Evolutionary conservation across 2,113 vertebrate genomes (phyloP), one percentile per base, ranked within the genome.

Genomic region (Anas platyrhynchos): DNA sequence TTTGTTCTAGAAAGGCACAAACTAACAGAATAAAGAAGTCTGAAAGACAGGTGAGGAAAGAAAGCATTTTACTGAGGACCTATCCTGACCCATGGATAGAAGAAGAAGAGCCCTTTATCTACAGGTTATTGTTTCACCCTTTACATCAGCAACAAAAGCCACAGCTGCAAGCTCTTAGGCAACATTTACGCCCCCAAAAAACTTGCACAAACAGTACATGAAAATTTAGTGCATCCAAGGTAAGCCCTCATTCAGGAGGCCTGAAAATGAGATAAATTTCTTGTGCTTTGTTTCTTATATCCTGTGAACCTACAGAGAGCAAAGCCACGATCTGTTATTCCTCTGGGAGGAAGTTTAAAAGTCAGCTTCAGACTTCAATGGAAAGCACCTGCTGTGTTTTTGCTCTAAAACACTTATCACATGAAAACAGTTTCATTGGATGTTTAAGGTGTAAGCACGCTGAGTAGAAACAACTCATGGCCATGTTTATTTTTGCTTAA

Each of bases 401-500:
- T 96, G 56, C 76, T 93, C 63, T 65, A 44, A 74, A 91, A 76
- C 41, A 83, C 74, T 86, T 94, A 75, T 50, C 81, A 86, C 29
- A 92, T 88, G 79, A 95, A 94, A 83, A 34, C 67, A 75, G 48
- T 87, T 96, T 91, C 67, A 44, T 41, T 63, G 26, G 21, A 88
- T 46, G 69, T 92, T 96, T 86, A 72, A 94, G 83, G 79, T 75
- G 38, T 80, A 74, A 89, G 44, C 74, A 87, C 56, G 83, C 26
- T 31, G 61, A 72, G 83, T 81, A 16, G 66, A 93, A 94, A 91
- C 83, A 97, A 73, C 44, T 84, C 94, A 72, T 48, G 69, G 67
- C 71, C 92, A 85, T 87, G 52, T 80, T 91, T 88, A 81, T 75
- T 94, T 93, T 38, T 91, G 14, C 73, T 94, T 81, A 79, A 96